Conservation (phyloP, 1,140 invertebrate species). For the Drosophila sturtevanti region DNA sequence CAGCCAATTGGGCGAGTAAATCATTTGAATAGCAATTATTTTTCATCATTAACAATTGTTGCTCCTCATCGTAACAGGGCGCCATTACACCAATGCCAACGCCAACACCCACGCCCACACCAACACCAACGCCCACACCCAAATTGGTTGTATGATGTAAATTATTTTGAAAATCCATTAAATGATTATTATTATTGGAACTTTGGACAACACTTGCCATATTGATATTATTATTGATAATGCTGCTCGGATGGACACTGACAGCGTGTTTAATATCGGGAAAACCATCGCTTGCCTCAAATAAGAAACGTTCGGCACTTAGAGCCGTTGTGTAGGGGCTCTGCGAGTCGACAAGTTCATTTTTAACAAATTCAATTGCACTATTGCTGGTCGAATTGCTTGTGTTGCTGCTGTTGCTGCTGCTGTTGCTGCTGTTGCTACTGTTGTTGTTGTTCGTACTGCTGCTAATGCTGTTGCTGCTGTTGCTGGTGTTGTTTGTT, state of each 20-base stretch:
- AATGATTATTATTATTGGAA: slow-evolving; percentile 54
- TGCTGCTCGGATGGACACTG: slow-evolving; percentile 60
- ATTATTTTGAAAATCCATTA: slow-evolving; percentile 67
- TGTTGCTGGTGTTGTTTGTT: slow-evolving; percentile 3
- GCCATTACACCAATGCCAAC: slow-evolving; percentile 55
- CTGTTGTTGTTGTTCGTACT: slow-evolving; percentile 11
- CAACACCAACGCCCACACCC: slow-evolving; percentile 25
- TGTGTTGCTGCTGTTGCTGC: slow-evolving; percentile 10
- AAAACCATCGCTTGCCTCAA: slow-evolving; percentile 69
- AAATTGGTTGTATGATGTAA: slow-evolving; percentile 37
- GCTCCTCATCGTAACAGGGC: slow-evolving; percentile 58
- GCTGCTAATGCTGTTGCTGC: slow-evolving; percentile 14
- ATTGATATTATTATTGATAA: slow-evolving; percentile 45
- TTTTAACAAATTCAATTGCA: slow-evolving; percentile 79
- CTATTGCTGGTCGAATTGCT: slow-evolving; percentile 50
- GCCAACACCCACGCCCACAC: slow-evolving; percentile 41
- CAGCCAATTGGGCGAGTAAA: slow-evolving; percentile 66
- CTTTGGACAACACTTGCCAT: slow-evolving; percentile 41
- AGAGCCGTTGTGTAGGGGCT: slow-evolving; percentile 78
- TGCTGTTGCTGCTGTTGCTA: slow-evolving; percentile 12
- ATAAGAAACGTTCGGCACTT: slow-evolving; percentile 77
- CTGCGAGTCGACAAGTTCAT: slow-evolving; percentile 77
- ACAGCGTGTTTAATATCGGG: slow-evolving; percentile 81
- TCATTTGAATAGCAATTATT: slow-evolving; percentile 65
- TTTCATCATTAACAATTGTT: slow-evolving; percentile 74